Base-by-base conservation (phyloP, 2,888 invertebrate genomes). In the Brassicogethes aeneus region DNA sequence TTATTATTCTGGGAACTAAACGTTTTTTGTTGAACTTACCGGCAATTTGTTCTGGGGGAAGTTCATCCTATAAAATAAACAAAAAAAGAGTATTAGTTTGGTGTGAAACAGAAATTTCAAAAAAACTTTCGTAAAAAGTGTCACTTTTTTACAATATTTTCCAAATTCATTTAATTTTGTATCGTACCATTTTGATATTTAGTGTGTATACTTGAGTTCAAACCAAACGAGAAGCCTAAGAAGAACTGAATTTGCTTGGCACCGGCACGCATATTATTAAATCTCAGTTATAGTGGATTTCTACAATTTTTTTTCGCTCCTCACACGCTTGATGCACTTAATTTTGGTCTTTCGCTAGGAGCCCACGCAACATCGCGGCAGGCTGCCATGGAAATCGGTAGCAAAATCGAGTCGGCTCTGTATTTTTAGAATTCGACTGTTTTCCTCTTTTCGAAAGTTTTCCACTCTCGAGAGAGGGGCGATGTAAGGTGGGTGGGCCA, bases 41-140 rank as follows among this genome's bases (percentile, higher is more conserved):
- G 69, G 86, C 86, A 62, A 89, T 82, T 74, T 91, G 91, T 77
- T 91, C 90, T 71, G 89, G 78, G 46, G 90, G 90, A 64, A 91
- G 80, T 73, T 91, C 91, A 71, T 91, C 86, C 88, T 89, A 76
- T 50, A 76, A 77, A 59, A 54, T 50, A 55, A 55, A 59, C 59
- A 54, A 42, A 44, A 16, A 39, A 13, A 34, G 33, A 37, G 12
- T 39, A 41, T 12, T 41, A 12, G 15, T 32, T 10, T 23, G 23
- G 5, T 23, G n/a, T n/a, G n/a, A n/a, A n/a, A n/a, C n/a, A n/a
- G n/a, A n/a, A n/a, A n/a, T n/a, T n/a, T n/a, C n/a, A n/a, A n/a
- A n/a, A n/a, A n/a, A n/a, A n/a, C n/a, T n/a, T n/a, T n/a, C n/a
- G n/a, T n/a, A n/a, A n/a, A n/a, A n/a, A n/a, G n/a, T n/a, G n/a